Evolutionary conservation across 2,888 invertebrate species (phyloP), one percentile per base, ranked within the genome.

Genomic region (Shargacucullia verbasci): DNA sequence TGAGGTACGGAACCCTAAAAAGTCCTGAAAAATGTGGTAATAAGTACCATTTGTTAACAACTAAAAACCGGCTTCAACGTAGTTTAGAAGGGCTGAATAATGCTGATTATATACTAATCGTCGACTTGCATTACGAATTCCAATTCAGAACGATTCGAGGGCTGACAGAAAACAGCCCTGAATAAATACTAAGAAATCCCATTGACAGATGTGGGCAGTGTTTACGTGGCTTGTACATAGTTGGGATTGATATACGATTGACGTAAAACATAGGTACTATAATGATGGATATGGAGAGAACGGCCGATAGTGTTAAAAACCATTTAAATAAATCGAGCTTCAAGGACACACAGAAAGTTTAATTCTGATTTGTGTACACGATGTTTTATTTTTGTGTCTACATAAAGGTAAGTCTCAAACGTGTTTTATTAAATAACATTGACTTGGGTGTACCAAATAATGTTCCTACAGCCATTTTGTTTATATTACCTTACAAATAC

Each of bases 401-500:
- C 13, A 13, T 43, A 47, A 75, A 76, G 68, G 68, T 70, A 73
- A 66, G 70, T 47, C 58, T 73, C 40, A 76, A 64, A 76, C 79
- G 71, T 78, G 80, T 79, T 78, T 59, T 62, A 75, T 75, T 62
- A 63, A 79, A 81, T 70, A 80, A 80, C 79, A 83, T 79, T 75
- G 66, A 71, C 61, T 69, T 63, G 47, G 68, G 75, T 78, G 81
- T 73, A 82, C 78, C 56, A 73, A 84, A 79, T 77, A 80, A 61
- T 65, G 66, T 73, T 67, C 45, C 56, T 62, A 68, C 71, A 61
- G 71, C 68, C 73, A 66, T 60, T 61, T 72, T 84, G 82, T 86
- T 85, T 85, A 82, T 73, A 69, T 75, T 78, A 77, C 70, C 76
- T 76, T 73, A 80, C 73, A 77, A 79, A 82, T 73, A 76, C 65